Conservation (phyloP, 1,140 invertebrate genomes). For the Drosophila pruinosa region DNA sequence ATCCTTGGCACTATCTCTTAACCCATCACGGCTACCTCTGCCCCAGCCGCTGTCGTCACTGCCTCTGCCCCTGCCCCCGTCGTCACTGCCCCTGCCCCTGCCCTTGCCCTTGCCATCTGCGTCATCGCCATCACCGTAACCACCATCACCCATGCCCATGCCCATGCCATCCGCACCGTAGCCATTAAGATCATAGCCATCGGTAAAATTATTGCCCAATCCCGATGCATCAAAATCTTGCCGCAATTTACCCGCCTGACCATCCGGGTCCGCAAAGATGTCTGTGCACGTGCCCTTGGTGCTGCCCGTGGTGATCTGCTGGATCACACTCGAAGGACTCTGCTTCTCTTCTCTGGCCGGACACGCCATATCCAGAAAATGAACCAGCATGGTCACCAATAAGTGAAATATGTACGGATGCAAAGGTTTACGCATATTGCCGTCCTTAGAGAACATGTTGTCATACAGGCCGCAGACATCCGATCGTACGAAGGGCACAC, state of each 20-base stretch:
- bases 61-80: neutral
- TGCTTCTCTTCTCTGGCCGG: neutral
- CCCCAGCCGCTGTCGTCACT: neutral
- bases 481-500: conserved; percentile 34
- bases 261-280: neutral
- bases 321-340: neutral
- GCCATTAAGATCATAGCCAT: neutral
- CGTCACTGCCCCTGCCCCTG: neutral
- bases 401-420: conserved; percentile 12
- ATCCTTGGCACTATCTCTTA: neutral
- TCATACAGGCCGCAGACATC: conserved; percentile 44
- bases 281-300: neutral
- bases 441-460: conserved; percentile 32
- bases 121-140: neutral
- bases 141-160: neutral
- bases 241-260: neutral
- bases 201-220: neutral
- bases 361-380: conserved; percentile 28
- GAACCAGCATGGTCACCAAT: conserved; percentile 25
- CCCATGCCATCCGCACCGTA: neutral
- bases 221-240: neutral
- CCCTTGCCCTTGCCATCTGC: neutral
- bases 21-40: neutral
- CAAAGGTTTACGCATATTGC: conserved; percentile 30
- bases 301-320: neutral